Evolutionary conservation across 2,888 invertebrate species (phyloP), one percentile per base, ranked within the genome.

Genomic region (Acrocyrtus sp.): DNA sequence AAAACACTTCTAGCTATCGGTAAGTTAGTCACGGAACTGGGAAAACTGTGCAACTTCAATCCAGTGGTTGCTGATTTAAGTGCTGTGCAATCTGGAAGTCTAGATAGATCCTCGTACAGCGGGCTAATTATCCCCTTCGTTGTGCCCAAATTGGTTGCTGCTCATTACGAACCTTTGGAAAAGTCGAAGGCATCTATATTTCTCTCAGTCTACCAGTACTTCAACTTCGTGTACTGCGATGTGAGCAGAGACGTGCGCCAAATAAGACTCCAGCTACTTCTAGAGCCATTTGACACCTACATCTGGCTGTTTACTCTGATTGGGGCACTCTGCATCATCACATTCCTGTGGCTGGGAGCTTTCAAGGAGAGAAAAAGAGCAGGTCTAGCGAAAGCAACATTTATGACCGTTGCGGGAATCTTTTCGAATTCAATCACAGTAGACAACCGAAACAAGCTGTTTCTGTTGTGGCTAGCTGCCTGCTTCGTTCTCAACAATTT

Each of bases 161-260:
- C 17, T 17, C 58, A 51, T 50, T 67, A 51, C 29, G 12, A 26
- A 2, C 67, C 57, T 57, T 39, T 67, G 51, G 41, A 39, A 1
- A 67, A 48, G 12, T 34, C 66, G 0, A 12, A 19, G 1, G 58
- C 50, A 4, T 58, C 67, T 15, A 41, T 58, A 27, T 57, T 58
- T 6, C 41, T 67, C 4, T 39, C 58, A 26, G 51, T 56, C 2
- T 56, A 56, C 22, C 56, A 65, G 22, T 65, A 65, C 56, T 62
- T 69, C 22, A 70, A 69, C 27, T 69, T 69, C 45, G 61, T 69
- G 1, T 70, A 70, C 50, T 70, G 70, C 22, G 70, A 57, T n/a
- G 21, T 43, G 29, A 50, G 57, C 48, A 3, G 56, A 4, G 34
- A 70, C 17, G 12, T n/a, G 8, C 48, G 22, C 17, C 24, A 62